These are phyloP conservation scores for Xiphydria camelus DNA, from an alignment of 2,888 invertebrate genomes.

Conservation along the genomic window DNA sequence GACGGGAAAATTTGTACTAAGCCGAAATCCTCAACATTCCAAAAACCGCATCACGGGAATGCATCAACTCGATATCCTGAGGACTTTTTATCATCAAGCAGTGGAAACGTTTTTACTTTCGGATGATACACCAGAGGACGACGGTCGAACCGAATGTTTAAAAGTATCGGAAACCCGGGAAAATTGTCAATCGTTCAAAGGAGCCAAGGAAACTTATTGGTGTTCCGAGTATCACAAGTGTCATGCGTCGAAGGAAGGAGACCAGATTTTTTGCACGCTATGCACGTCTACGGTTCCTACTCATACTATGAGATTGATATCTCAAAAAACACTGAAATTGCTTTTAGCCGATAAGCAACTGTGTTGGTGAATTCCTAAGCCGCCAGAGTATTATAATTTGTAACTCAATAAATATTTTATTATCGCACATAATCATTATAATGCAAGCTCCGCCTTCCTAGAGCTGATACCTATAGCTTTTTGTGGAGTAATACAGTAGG, in stretches of 20 bases:
- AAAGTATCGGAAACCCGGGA: constrained; percentile 19
- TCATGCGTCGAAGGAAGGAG: constrained; percentile 70
- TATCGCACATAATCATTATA: too few relatives aligned
- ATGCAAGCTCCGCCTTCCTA: too few relatives aligned
- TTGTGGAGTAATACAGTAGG: too few relatives aligned
- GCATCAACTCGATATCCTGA: constrained; percentile 71
- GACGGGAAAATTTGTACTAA: constrained; percentile 71
- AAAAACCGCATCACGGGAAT: constrained; percentile 67
- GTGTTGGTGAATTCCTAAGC: constrained; percentile 71
- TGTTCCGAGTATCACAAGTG: constrained; percentile 87
- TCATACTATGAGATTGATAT: constrained; percentile 74
- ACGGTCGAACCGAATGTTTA: constrained; percentile 12
- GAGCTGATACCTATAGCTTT: too few relatives aligned
- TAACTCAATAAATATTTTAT: too few relatives aligned
- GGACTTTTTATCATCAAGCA: constrained; percentile 76
- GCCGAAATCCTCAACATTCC: constrained; percentile 67
- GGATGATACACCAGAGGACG: constrained; percentile 22
- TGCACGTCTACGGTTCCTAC: constrained; percentile 75
- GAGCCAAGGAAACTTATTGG: constrained; percentile 73
- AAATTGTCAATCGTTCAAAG: constrained; percentile 41
- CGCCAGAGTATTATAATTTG: too few relatives aligned
- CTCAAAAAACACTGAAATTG: constrained; percentile 67
- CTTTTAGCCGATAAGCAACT: constrained; percentile 70
- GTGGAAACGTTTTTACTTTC: constrained; percentile 60
- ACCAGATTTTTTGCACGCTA: constrained; percentile 73